Evolutionary conservation across 2,113 vertebrate species (phyloP), one percentile per base, ranked within the genome.

Genomic region (Puntigrus tetrazona): DNA sequence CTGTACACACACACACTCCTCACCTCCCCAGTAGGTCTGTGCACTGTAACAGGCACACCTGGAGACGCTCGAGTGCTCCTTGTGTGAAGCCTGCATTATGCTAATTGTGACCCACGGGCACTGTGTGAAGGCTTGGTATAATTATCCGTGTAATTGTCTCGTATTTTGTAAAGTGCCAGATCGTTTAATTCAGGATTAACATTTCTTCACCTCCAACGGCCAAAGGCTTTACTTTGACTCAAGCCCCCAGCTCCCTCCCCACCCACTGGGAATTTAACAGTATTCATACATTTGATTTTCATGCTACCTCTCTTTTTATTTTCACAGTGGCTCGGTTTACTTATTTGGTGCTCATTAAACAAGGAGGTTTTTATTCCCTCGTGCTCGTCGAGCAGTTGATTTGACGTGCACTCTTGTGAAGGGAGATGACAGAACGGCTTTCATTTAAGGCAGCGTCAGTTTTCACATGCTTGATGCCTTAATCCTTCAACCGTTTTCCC

Each of bases 121-220:
- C 88, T 83, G 89, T 90, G 91, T 91, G 91, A 90, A 93, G 89
- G 90, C 92, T 92, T 88, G 88, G 90, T 93, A 92, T 95, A 94
- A 95, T 94, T 93, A 94, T 93, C 92, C 89, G 86, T 93, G 91
- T 94, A 94, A 94, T 94, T 93, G 92, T 93, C 86, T 89, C 90
- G 92, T 94, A 93, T 93, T 94, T 94, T 94, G 93, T 93, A 94
- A 94, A 94, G 94, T 94, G 92, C 91, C 91, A 92, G 91, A 93
- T 94, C 92, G 85, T 94, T 94, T 94, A 94, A 93, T 91, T 93
- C 92, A 88, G 92, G 92, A 93, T 94, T 93, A 94, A 89, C 92
- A 91, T 88, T 89, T 93, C 92, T 82, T 94, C 91, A 93, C 93
- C 91, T 94, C 90, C 86, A 93, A 93, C 86, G 91, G 92, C 92